phyloP scores from a whole-genome alignment of 1,140 invertebrate genomes.

The Caenorhabditis inopinata region DNA sequence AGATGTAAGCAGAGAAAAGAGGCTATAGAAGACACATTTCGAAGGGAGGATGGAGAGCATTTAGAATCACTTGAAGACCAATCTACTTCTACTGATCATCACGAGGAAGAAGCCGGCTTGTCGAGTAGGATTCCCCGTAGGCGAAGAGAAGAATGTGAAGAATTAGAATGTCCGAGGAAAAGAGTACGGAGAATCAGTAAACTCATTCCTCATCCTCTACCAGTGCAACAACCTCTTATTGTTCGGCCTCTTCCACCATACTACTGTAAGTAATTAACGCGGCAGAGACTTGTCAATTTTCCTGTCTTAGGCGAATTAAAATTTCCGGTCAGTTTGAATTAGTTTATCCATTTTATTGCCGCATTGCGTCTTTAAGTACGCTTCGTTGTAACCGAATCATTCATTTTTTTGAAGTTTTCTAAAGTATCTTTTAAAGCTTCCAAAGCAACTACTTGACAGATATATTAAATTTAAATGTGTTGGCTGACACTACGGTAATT shows the following conservation, averaged over 20 bases:
- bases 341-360: too few relatives aligned
- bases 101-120: neutral
- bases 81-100: neutral
- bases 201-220: neutral
- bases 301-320: too few relatives aligned
- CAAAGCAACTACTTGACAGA: too few relatives aligned
- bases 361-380: too few relatives aligned
- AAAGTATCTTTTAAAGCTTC: too few relatives aligned
- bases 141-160: neutral
- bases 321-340: too few relatives aligned
- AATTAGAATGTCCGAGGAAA: neutral
- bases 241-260: neutral
- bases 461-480: too few relatives aligned
- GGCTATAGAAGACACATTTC: neutral
- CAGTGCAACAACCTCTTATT: neutral
- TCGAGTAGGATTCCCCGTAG: neutral
- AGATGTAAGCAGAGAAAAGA: neutral
- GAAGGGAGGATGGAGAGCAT: neutral
- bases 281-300: too few relatives aligned
- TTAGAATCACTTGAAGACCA: neutral
- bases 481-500: too few relatives aligned
- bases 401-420: too few relatives aligned
- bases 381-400: too few relatives aligned
- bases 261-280: neutral
- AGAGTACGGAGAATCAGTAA: neutral